A percentile compares a stretch with the other conserved stretches of the same genome.
These are phyloP conservation scores for Sebastolobus altivelis DNA, from an alignment of 2,797 vertebrate genomes.

Conservation along the genomic window DNA sequence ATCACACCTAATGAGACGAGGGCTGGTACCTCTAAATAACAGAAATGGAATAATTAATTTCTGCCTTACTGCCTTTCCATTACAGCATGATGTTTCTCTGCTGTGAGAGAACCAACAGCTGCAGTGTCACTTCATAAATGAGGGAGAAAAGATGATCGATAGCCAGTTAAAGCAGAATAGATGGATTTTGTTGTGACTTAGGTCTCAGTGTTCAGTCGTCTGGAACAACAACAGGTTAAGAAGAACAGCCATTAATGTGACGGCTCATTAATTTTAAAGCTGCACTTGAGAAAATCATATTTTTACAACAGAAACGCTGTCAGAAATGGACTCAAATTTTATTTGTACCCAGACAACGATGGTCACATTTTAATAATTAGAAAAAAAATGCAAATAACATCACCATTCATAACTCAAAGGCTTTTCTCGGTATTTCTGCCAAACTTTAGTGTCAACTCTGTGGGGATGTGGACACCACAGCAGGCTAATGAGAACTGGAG, in stretches of 20 bases:
- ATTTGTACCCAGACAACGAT: background rate
- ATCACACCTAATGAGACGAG: background rate
- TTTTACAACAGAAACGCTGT: background rate
- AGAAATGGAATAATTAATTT: constrained; percentile 7
- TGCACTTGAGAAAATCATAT: background rate
- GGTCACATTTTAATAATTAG: background rate
- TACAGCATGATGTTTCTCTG: background rate
- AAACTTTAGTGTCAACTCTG: background rate
- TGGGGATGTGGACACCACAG: background rate
- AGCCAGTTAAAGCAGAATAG: background rate
- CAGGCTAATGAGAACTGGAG: background rate
- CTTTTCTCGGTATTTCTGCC: background rate
- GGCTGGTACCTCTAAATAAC: background rate
- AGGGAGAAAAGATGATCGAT: background rate
- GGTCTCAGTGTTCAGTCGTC: constrained; percentile 11
- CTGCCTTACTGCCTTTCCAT: constrained; percentile 7
- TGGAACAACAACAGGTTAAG: constrained; percentile 31
- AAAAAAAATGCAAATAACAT: background rate
- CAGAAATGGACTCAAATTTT: background rate
- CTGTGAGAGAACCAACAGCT: constrained; percentile 14
- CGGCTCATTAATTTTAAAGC: constrained; percentile 12
- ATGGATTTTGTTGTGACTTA: background rate
- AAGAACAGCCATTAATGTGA: constrained; percentile 8
- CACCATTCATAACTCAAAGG: background rate
- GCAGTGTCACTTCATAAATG: constrained; percentile 8